Percentiles rank a stretch among this genome's conserved stretches.
These are phyloP conservation scores for Caenorhabditis sulstoni DNA, from an alignment of 2,888 invertebrate genomes.

Conservation along the genomic window DNA sequence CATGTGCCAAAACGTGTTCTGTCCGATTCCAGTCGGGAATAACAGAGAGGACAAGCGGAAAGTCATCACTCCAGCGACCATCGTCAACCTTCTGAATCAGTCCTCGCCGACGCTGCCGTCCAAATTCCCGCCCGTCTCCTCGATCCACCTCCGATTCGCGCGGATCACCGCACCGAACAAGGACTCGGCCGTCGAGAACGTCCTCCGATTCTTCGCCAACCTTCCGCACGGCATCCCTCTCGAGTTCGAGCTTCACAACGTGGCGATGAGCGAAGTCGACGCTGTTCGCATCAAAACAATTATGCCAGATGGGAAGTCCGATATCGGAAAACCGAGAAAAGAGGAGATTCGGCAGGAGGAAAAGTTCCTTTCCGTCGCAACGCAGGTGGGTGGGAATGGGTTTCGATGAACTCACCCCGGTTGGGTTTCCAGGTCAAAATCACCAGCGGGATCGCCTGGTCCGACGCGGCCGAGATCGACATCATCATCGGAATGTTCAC, in stretches of 20 bases:
- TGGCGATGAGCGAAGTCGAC: conserved; percentile 62
- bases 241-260: conserved; percentile 67
- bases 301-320: conserved; percentile 39
- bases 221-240: conserved; percentile 73
- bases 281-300: conserved; percentile 65
- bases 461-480: conserved; percentile 55
- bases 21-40: not conserved
- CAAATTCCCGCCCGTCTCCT: conserved; percentile 49
- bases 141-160: conserved; percentile 66
- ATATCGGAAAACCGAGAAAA: conserved; percentile 39
- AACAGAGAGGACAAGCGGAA: conserved; percentile 43
- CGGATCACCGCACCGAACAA: conserved; percentile 68
- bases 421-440: conserved; percentile 36
- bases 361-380: conserved; percentile 12
- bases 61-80: conserved; percentile 38
- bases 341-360: conserved; percentile 22
- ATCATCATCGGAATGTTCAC: conserved; percentile 35
- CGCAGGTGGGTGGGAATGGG: too few relatives aligned
- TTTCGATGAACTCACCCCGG: not conserved
- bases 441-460: conserved; percentile 35
- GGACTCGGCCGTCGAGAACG: conserved; percentile 67
- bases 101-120: conserved; percentile 48
- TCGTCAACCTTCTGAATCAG: conserved; percentile 26
- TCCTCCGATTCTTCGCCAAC: conserved; percentile 71
- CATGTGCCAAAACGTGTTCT: not conserved